Evolutionary conservation across 2,113 vertebrate genomes (phyloP), one percentile per base, ranked within the genome.

Genomic region (Climacteris rufus): DNA sequence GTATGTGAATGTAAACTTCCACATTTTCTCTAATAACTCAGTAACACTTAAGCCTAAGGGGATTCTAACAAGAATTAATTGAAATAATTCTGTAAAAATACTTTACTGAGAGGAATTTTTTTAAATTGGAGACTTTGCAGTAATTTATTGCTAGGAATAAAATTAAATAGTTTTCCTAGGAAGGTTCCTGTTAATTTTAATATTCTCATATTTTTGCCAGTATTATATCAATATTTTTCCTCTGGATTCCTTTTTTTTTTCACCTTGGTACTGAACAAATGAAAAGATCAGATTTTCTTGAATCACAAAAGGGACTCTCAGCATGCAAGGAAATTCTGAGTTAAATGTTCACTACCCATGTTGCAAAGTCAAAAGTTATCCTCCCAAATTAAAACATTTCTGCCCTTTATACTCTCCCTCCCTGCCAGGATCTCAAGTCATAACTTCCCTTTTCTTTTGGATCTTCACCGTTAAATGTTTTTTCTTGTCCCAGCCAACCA

Each of bases 41-140:
- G 37, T 87, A 89, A 94, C 92, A 90, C 44, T 59, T 88, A 77
- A 87, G 47, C 83, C 63, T n/a, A 64, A 82, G 75, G 78, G 84
- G 52, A 68, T 52, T 54, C 37, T 80, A 83, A 75, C 90, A 90
- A 77, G 63, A 91, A 89, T 93, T 93, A 92, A 96, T 89, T 83
- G 60, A 88, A 92, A 45, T 53, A 69, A 80, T 83, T 89, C 18
- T 65, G 56, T 83, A 87, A 52, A 88, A 93, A 95, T 77, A 81
- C n/a, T 94, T 87, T 85, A 91, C 47, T 82, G 77, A 85, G 54
- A 64, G 7, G 30, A 28, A 66, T 49, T 86, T 92, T 72, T 39
- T 19, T 25, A 80, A 88, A 61, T 37, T 82, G n/a, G 6, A 37
- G 54, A 60, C 7, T 80, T 90, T 91, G 14, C 10, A 57, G 15